These are phyloP conservation scores for Nysson spinosus DNA, from an alignment of 2,888 invertebrate genomes.

Conservation along the genomic window DNA sequence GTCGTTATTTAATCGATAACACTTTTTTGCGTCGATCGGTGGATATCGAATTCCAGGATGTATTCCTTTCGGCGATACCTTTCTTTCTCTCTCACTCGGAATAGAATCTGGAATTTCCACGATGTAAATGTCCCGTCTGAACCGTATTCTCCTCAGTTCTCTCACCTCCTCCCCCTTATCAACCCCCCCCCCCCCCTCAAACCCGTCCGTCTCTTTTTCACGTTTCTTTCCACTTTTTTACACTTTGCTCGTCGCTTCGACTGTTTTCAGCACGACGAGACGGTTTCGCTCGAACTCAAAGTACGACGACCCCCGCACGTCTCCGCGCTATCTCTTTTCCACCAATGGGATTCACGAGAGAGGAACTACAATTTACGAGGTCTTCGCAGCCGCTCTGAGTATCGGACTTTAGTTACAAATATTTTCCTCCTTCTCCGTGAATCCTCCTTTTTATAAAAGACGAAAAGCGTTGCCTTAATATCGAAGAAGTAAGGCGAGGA, in stretches of 20 bases:
- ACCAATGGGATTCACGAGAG: conserved; percentile 25
- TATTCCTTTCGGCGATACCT: conserved; percentile 29
- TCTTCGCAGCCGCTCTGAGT: conserved; percentile 12
- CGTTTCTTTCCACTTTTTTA: conserved; percentile 11
- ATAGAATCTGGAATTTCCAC: conserved; percentile 49
- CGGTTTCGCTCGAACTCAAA: conserved; percentile 38
- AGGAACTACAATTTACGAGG: conserved; percentile 31
- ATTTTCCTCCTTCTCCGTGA: conserved; percentile 1
- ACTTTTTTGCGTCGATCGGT: conserved; percentile 21
- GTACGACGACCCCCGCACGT: conserved; percentile 12
- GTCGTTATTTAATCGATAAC: conserved; percentile 6
- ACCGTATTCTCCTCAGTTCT: conserved; percentile 23
- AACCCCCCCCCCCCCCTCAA: background rate
- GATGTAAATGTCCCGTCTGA: conserved; percentile 43
- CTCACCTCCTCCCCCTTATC: conserved; percentile 11
- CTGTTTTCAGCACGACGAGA: conserved; percentile 45
- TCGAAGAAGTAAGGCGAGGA: too few species aligned
- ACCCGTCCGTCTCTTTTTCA: conserved; percentile 15
- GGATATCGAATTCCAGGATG: conserved; percentile 43
- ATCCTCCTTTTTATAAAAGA: background rate
- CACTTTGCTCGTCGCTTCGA: conserved; percentile 11
- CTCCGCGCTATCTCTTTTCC: background rate
- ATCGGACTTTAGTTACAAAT: conserved; percentile 9
- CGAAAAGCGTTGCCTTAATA: too few species aligned
- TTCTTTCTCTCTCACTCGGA: conserved; percentile 6